phyloP scores from a whole-genome alignment of 2,888 invertebrate species.

The Caenorhabditis doughertyi region DNA sequence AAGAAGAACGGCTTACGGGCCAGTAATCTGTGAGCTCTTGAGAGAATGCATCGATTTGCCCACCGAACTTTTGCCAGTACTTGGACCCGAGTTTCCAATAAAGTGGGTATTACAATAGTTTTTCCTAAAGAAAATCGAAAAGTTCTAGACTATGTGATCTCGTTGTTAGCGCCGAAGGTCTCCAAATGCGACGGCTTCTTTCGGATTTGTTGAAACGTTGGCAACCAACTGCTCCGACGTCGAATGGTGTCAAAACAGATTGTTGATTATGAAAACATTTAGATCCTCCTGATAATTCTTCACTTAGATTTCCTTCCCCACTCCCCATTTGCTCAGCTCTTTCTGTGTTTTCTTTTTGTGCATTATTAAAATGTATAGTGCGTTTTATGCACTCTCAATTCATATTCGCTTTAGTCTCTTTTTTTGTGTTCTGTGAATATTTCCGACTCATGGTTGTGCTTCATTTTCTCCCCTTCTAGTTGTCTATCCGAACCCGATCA shows the following conservation, averaged over 20 bases:
- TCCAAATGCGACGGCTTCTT: slow-evolving; percentile 56
- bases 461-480: neutral
- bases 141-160: slow-evolving; percentile 67
- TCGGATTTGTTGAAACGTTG: slow-evolving; percentile 52
- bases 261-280: too few species aligned
- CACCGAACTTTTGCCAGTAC: slow-evolving; percentile 58
- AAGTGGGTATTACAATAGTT: slow-evolving; percentile 17
- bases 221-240: slow-evolving; percentile 4
- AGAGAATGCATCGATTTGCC: slow-evolving; percentile 66
- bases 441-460: too few species aligned
- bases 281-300: neutral
- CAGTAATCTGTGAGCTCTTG: slow-evolving; percentile 70
- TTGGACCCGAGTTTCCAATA: slow-evolving; percentile 67
- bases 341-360: too few species aligned
- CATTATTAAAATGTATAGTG: too few species aligned
- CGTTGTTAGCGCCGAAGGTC: slow-evolving; percentile 70
- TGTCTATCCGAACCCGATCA: neutral
- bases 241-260: neutral
- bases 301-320: neutral
- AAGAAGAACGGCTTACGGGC: slow-evolving; percentile 64
- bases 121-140: neutral
- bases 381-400: neutral
- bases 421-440: slow-evolving; percentile 3
- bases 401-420: slow-evolving; percentile 10
- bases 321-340: slow-evolving; percentile 9